Evolutionary conservation across 2,797 vertebrate species (phyloP).

Genomic region (Antrozous pallidus): DNA sequence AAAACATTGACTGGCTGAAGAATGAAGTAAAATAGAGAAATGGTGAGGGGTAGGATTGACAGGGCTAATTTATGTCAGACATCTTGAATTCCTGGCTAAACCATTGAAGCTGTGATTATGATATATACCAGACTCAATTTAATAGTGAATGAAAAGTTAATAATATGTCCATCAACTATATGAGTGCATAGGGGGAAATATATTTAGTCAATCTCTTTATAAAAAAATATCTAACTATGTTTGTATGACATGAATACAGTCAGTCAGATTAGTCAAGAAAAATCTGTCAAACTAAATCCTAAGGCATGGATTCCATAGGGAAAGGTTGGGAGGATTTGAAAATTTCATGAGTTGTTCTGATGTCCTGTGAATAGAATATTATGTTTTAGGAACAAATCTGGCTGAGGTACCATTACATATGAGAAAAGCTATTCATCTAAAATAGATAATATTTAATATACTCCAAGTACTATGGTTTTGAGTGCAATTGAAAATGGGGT

Average conservation of each 20-base stretch:
- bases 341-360: not conserved
- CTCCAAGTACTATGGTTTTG: not conserved
- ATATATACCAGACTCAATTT: not conserved
- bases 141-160: slow-evolving; percentile 1
- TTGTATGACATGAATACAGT: not conserved
- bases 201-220: slow-evolving; percentile 1
- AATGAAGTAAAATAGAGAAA: not conserved
- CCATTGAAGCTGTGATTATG: not conserved
- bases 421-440: not conserved
- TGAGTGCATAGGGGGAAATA: not conserved
- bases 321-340: not conserved
- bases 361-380: not conserved
- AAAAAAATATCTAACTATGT: not conserved
- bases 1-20: not conserved
- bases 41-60: not conserved
- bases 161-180: not conserved
- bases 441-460: not conserved
- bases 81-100: not conserved
- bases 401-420: not conserved
- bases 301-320: not conserved
- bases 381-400: not conserved
- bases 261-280: not conserved
- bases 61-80: not conserved
- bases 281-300: not conserved
- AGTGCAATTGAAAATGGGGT: not conserved